These are phyloP conservation scores for Perognathus longimembris DNA, from an alignment of 2,113 vertebrate species.

Conservation along the genomic window DNA sequence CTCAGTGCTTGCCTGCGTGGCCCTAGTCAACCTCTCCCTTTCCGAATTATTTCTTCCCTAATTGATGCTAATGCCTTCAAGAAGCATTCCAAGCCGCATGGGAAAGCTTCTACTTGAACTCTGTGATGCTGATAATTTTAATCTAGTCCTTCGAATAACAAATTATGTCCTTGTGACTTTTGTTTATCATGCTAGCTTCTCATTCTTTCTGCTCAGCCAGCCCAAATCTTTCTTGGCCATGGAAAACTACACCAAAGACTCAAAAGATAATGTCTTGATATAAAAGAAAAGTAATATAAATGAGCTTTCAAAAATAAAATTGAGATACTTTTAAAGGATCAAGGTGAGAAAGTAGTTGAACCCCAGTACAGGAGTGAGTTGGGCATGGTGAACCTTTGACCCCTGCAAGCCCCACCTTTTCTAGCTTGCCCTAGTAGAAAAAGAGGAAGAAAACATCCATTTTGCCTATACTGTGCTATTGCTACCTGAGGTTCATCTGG, in stretches of 20 bases:
- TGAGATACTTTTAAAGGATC: not conserved
- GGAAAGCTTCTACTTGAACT: conserved; percentile 64
- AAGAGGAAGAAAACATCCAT: not conserved
- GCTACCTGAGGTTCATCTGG: not conserved
- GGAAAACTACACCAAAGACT: conserved; percentile 4
- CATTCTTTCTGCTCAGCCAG: not conserved
- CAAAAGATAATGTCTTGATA: not conserved
- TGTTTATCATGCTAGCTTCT: conserved; percentile 65
- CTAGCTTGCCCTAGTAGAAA: not conserved
- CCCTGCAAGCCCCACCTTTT: not conserved
- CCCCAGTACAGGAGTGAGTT: not conserved
- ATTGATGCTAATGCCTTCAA: conserved; percentile 53
- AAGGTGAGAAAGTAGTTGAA: not conserved
- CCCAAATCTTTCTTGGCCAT: not conserved
- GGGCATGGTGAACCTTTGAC: not conserved
- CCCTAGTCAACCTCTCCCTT: not conserved
- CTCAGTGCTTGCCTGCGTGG: not conserved
- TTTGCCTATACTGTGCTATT: not conserved
- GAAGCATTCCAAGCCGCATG: conserved; percentile 27
- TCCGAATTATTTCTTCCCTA: conserved; percentile 50
- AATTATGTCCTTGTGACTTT: conserved; percentile 46
- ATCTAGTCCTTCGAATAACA: conserved; percentile 44
- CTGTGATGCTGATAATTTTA: conserved; percentile 73
- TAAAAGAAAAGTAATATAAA: not conserved
- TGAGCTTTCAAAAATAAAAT: not conserved